Percentiles rank a stretch among this genome's conserved stretches.
Evolutionary conservation across 2,888 invertebrate species (phyloP).

Genomic region (Coremacera marginata): DNA sequence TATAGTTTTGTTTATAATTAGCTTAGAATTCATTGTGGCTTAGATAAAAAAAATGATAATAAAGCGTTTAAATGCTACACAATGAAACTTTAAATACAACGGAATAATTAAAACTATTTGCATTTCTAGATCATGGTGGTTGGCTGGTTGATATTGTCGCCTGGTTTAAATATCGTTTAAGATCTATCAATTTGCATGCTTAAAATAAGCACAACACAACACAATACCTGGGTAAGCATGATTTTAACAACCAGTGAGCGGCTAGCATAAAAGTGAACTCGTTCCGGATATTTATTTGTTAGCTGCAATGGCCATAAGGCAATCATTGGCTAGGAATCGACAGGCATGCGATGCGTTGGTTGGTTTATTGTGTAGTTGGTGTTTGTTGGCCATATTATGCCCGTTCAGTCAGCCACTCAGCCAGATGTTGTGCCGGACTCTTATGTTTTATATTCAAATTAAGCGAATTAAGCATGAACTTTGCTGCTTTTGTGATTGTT

Average conservation of each 20-base stretch:
- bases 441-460: conserved; percentile 21
- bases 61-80: not conserved
- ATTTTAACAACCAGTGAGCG: not conserved
- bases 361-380: too few relatives aligned
- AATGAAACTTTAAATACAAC: not conserved
- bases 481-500: not conserved
- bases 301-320: not conserved
- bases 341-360: too few relatives aligned
- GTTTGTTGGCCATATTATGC: too few relatives aligned
- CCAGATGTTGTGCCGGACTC: conserved; percentile 22
- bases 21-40: not conserved
- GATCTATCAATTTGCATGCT: not conserved
- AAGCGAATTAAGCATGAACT: conserved; percentile 23
- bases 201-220: not conserved
- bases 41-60: not conserved
- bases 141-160: not conserved
- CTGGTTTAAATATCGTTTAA: not conserved
- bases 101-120: conserved; percentile 14
- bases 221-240: not conserved
- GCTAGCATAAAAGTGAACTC: not conserved
- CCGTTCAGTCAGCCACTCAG: not conserved
- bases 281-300: conserved; percentile 13
- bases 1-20: conserved; percentile 19
- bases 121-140: not conserved
- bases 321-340: too few relatives aligned